A percentile compares a stretch with the other conserved stretches of the same genome.
Evolutionary conservation across 2,797 vertebrate genomes (phyloP).

Genomic region (Thripadectes ignobilis): DNA sequence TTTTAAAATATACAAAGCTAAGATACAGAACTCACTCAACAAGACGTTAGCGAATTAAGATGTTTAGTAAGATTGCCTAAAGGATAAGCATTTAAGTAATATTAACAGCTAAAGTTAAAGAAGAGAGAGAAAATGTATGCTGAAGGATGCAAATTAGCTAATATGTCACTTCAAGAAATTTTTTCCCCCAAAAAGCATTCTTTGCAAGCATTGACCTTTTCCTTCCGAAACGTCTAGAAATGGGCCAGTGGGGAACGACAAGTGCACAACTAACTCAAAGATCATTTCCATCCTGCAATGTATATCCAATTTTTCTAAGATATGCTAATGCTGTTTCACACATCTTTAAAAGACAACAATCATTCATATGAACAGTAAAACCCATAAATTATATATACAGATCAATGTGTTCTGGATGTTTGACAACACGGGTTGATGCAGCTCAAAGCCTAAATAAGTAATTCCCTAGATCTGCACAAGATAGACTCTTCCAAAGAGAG

Average conservation of each 20-base stretch:
- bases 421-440: not conserved
- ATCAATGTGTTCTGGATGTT: not conserved
- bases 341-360: not conserved
- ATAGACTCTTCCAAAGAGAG: not conserved
- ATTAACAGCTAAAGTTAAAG: slow-evolving; percentile 15
- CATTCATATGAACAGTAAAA: not conserved
- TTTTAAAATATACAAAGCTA: not conserved
- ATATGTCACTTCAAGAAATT: not conserved
- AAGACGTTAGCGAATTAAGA: slow-evolving; percentile 34
- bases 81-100: slow-evolving; percentile 9
- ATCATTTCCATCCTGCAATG: not conserved
- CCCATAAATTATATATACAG: not conserved
- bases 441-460: not conserved
- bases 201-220: not conserved
- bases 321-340: not conserved
- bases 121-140: not conserved
- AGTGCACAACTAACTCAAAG: not conserved
- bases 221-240: not conserved
- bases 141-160: not conserved
- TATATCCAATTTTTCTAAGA: not conserved
- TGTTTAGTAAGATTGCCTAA: slow-evolving; percentile 24
- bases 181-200: not conserved
- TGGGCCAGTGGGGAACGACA: not conserved
- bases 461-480: not conserved
- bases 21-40: not conserved